Base-by-base conservation (phyloP, 2,888 invertebrate species). In the Hemicrepidius hirtus region DNA sequence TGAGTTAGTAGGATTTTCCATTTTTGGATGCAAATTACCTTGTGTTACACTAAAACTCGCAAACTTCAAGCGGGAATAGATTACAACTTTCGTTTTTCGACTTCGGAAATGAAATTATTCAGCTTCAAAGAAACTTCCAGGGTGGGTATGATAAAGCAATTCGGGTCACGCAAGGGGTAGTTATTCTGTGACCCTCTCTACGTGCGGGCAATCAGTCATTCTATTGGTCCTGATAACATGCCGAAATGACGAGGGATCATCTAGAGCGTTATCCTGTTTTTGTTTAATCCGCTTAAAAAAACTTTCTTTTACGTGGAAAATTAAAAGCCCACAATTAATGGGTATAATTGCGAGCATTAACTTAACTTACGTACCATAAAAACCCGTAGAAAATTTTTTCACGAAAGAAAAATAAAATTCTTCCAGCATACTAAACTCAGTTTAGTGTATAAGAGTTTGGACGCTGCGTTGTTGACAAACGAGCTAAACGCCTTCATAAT, bases 81-180 rank as follows among this genome's bases (percentile, higher is more conserved):
- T 63, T 63, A 49, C 46, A 63, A 46, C 49, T 63, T 63, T 63
- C 32, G 49, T 49, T 60, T 60, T 44, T 44, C 60, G 60, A 60
- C 44, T 60, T 63, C 49, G 63, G 49, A 63, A 63, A 63, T 63
- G 49, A 63, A 63, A 63, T 63, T 63, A 63, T 63, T 63, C 63
- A 35, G 63, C 49, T 49, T 49, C 63, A 49, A 63, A 63, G 46
- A 63, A 63, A 46, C 63, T 63, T 63, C 28, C 28, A 5, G 49
- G 46, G 20, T 35, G 37, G 20, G 37, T 35, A 49, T 63, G 49
- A 49, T 63, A 63, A 37, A 63, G 63, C 46, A 63, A 63, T 63
- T 63, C 63, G 49, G 49, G 49, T 63, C 63, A 49, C 63, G 63
- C 46, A 49, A 63, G n/a, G 49, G 35, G 63, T 35, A 49, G 63